Evolutionary conservation across 2,888 invertebrate species (phyloP).

Genomic region (Lepidochrysops patricia): DNA sequence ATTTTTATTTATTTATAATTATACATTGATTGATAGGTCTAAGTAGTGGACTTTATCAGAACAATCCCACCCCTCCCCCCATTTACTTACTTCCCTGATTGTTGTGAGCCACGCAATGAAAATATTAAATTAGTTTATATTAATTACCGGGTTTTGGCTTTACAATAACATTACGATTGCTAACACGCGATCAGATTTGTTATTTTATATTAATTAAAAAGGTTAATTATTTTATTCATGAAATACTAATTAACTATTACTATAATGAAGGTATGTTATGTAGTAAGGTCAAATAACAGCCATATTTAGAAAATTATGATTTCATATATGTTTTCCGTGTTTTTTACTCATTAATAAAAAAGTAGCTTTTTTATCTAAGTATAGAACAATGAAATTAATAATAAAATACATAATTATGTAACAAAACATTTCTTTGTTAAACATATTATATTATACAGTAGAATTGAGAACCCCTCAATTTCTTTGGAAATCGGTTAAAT

Average conservation of each 20-base stretch:
- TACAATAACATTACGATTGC: not conserved
- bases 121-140: slow-evolving; percentile 1
- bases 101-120: not conserved
- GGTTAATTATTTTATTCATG: not conserved
- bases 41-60: not conserved
- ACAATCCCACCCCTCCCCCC: not conserved
- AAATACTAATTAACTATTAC: not conserved
- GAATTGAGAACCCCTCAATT: too few species aligned
- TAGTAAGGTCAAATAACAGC: not conserved
- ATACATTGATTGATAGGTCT: too few species aligned
- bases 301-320: not conserved
- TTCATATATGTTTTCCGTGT: too few species aligned
- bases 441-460: too few species aligned
- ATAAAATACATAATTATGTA: too few species aligned
- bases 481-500: too few species aligned
- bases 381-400: too few species aligned
- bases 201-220: not conserved
- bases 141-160: not conserved
- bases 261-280: not conserved
- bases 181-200: not conserved
- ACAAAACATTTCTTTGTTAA: too few species aligned
- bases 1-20: too few species aligned
- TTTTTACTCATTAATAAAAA: too few species aligned
- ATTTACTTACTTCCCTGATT: slow-evolving; percentile 1
- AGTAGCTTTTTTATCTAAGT: too few species aligned